Evolutionary conservation across 2,113 vertebrate genomes (phyloP).

Genomic region (Egretta garzetta): DNA sequence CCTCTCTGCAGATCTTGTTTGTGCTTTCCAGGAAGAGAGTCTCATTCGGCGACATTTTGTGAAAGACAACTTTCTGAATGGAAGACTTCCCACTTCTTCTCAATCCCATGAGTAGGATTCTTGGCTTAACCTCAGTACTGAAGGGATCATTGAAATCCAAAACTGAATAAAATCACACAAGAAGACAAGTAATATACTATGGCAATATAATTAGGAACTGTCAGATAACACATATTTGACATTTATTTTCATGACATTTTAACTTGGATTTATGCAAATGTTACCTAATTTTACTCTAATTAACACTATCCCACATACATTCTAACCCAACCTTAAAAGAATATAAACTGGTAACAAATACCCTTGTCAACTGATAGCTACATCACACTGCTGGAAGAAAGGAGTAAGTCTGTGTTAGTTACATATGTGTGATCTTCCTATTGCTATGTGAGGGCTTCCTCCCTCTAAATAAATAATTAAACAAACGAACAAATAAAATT

Average conservation of each 20-base stretch:
- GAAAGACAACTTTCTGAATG: slow-evolving; percentile 96
- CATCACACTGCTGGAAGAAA: background rate
- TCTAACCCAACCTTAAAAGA: background rate
- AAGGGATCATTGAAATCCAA: slow-evolving; percentile 88
- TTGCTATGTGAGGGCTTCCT: background rate
- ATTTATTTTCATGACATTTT: background rate
- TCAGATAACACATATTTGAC: background rate
- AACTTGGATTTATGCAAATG: background rate
- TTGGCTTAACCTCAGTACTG: slow-evolving; percentile 91
- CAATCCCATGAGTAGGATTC: slow-evolving; percentile 93
- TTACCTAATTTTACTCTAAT: background rate
- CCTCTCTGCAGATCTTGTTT: slow-evolving; percentile 92
- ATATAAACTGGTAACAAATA: background rate
- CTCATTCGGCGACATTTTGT: slow-evolving; percentile 94
- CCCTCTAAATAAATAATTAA: background rate
- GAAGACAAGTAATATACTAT: slow-evolving; percentile 28
- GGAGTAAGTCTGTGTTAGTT: background rate
- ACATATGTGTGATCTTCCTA: background rate
- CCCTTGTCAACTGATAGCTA: background rate
- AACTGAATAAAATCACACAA: slow-evolving; percentile 77
- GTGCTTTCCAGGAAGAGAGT: slow-evolving; percentile 93
- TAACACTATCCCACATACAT: background rate
- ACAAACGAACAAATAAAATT: background rate
- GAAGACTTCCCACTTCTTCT: slow-evolving; percentile 93
- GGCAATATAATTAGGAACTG: background rate